Conservation (phyloP, 2,113 vertebrate species). For the Cebus imitator region DNA sequence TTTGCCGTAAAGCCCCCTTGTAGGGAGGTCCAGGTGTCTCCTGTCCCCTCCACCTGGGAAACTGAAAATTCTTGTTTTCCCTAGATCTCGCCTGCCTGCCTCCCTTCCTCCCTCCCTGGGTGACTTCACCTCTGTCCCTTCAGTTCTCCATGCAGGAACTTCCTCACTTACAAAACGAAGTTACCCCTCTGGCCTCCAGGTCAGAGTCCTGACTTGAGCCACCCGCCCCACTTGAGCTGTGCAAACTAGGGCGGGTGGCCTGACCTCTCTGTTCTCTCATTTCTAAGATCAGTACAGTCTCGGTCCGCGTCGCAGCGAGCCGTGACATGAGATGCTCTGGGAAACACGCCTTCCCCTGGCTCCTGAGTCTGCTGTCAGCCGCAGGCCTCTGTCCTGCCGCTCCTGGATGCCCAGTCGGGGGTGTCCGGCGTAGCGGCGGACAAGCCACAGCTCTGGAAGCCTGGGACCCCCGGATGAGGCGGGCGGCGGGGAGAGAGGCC, state of each 20-base stretch:
- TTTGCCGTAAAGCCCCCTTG: neutral
- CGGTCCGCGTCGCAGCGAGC: neutral
- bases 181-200: neutral
- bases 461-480: neutral
- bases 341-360: fast-evolving
- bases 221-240: neutral
- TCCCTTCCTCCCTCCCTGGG: neutral
- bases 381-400: fast-evolving
- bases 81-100: no score
- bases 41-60: neutral
- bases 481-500: neutral
- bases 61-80: neutral
- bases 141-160: no score
- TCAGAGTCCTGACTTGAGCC: neutral
- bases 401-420: fast-evolving
- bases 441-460: neutral
- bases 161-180: neutral
- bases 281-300: fast-evolving
- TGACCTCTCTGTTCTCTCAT: neutral
- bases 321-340: neutral
- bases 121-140: neutral
- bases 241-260: neutral
- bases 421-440: fast-evolving
- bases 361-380: fast-evolving
- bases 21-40: neutral